Percentiles rank a stretch among this genome's conserved stretches.
phyloP scores from a whole-genome alignment of 2,888 invertebrate genomes.

The Pegoplata infirma region DNA sequence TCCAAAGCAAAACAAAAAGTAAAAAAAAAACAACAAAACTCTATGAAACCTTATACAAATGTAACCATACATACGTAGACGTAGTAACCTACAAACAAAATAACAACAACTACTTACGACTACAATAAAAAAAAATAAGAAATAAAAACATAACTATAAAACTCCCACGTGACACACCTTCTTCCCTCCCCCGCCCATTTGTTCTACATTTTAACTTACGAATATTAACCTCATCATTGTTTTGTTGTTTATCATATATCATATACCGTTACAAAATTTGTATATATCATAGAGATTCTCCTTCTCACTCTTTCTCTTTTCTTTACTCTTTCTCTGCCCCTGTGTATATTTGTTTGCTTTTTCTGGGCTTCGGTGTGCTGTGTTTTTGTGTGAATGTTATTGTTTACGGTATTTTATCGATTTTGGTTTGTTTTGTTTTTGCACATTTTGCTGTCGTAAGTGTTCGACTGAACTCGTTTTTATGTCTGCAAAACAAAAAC shows the following conservation, averaged over 20 bases:
- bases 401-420: constrained; percentile 34
- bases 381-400: background rate
- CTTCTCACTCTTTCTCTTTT: background rate
- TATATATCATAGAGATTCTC: no score
- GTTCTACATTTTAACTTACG: background rate
- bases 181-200: background rate
- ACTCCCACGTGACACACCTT: constrained; percentile 52
- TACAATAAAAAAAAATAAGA: no score
- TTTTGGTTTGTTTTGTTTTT: constrained; percentile 28
- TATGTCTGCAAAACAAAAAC: constrained; percentile 31
- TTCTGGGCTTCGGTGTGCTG: background rate
- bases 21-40: background rate
- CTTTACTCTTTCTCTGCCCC: background rate
- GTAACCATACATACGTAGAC: constrained; percentile 7
- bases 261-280: background rate
- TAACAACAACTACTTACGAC: constrained; percentile 18
- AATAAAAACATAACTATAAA: constrained; percentile 34
- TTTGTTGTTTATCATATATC: no score
- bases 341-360: background rate
- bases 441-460: constrained; percentile 35
- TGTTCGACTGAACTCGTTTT: constrained; percentile 58
- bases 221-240: constrained; percentile 7
- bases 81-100: constrained; percentile 33
- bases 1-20: background rate
- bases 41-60: constrained; percentile 11